Base-by-base conservation (phyloP, 2,113 vertebrate genomes). In the Sula dactylatra region DNA sequence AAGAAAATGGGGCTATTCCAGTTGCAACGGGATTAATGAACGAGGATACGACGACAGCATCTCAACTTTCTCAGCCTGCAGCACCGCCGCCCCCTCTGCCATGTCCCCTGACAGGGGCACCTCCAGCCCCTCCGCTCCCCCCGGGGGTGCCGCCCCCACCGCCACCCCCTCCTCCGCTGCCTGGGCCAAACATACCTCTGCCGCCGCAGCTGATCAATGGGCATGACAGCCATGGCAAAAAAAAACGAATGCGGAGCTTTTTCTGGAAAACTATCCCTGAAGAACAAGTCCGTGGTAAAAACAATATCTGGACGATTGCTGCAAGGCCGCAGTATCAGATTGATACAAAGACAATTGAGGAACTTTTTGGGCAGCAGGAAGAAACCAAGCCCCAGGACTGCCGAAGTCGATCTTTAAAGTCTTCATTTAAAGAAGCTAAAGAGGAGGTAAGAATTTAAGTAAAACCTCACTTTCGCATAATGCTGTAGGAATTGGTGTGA, bases 181-280 rank as follows among this genome's bases (percentile, higher is more conserved):
- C 98, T 10, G 98, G 98, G 16, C 98, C 98, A 0, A 98, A 90
- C 6, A 29, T 85, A 5, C 97, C 97, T 4, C 97, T 98, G 10
- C 97, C 98, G 3, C 87, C 95, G 1, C 91, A 97, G 16, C 84
- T 96, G n/a, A 6, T 96, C 4, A 98, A 98, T 4, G 88, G 95
- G 80, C 98, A 98, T 15, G 98, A 98, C 78, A 91, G 44, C n/a
- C 98, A 98, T 10, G 96, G 97, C 72, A 99, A 98, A 96, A 99
- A 99, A 92, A 99, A 99, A 26, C 97, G 99, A 1, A 99, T 99
- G 88, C 98, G 99, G 67, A 99, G 98, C 96, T 99, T 99, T 93
- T 99, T 99, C 97, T 99, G 99, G 99, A 99, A 99, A 97, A 99
- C 99, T 21, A 99, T 99, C 83, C 99, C 99, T 0, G 99, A 99